Evolutionary conservation across 2,797 vertebrate species (phyloP), one percentile per base, ranked within the genome.

Genomic region (Muscicapa comitata): DNA sequence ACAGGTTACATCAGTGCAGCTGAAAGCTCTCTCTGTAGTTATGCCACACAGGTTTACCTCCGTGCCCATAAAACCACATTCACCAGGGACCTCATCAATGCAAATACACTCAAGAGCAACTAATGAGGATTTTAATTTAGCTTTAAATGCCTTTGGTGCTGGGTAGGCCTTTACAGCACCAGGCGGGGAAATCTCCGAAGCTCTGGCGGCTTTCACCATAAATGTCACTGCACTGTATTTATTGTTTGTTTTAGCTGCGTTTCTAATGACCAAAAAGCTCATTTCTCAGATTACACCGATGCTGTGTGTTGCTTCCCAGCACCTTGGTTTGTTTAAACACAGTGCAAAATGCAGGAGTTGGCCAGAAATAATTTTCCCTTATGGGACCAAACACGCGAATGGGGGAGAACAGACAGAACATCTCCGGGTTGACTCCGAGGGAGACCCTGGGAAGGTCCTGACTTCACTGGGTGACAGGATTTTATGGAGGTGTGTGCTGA

Each of bases 231-330:
- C 47, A 25, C 85, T 38, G 4, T 93, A 89, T 96, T 97, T 96
- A 96, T 96, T 97, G 92, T 92, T 97, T 96, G 94, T 68, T 96
- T 96, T 96, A 90, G 91, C 87, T 96, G 94, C 33, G 9, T 95
- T 91, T 88, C 91, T 93, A 96, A 97, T 91, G 95, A 95, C 93
- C 54, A 43, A 94, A 94, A 92, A 57, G 54, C 84, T 86, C 63
- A 10, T 86, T 95, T 93, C 93, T 97, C 95, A 57, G 86, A 91
- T 96, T 96, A 93, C 96, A 83, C 51, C 3, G 1, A 93, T 72
- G 72, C 88, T 75, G 67, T 94, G 88, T 70, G 87, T 94, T 92
- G 76, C 92, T 94, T 91, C 86, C 85, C 91, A 88, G 82, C 88
- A 90, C 91, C 91, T 86, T 74, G 82, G 83, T 85, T 94, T 87